phyloP scores from a whole-genome alignment of 2,888 invertebrate genomes.

The Dyspetes luteomarginatus region DNA sequence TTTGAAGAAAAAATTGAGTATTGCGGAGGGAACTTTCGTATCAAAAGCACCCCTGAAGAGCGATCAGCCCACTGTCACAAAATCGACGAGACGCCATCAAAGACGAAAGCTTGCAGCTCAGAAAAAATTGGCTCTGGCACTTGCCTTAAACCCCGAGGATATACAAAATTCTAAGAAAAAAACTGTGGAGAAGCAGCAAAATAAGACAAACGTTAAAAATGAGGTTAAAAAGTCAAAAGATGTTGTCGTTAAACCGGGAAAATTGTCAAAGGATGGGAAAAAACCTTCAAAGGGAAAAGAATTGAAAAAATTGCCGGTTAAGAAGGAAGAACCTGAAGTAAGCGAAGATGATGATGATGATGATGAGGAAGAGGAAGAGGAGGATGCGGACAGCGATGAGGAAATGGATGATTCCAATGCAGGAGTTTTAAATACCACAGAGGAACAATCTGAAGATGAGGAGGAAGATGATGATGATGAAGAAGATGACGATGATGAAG shows the following conservation, averaged over 20 bases:
- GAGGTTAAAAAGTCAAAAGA: not conserved
- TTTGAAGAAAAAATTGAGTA: slow-evolving; percentile 70
- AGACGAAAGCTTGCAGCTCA: not conserved
- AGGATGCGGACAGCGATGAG: slow-evolving; percentile 38
- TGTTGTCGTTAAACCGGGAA: slow-evolving; percentile 19
- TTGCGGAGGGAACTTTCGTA: slow-evolving; percentile 52
- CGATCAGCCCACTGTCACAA: not conserved
- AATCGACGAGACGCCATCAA: slow-evolving; percentile 1
- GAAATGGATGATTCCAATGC: slow-evolving; percentile 45
- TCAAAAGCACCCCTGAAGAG: not conserved
- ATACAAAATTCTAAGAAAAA: not conserved
- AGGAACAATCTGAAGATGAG: slow-evolving; percentile 45
- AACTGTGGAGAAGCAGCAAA: not conserved
- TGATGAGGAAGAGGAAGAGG: slow-evolving; percentile 48
- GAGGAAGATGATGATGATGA: slow-evolving; percentile 58
- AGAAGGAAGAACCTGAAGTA: slow-evolving; percentile 41
- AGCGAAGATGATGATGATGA: slow-evolving; percentile 53
- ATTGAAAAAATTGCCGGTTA: slow-evolving; percentile 12
- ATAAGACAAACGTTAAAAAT: slow-evolving; percentile 9
- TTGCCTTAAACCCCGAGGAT: too few relatives aligned
- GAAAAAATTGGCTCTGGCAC: not conserved
- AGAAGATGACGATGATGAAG: slow-evolving; percentile 42
- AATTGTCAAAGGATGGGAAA: slow-evolving; percentile 12
- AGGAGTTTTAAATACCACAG: slow-evolving; percentile 20
- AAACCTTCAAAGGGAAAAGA: slow-evolving; percentile 13